Percentiles rank a stretch among this genome's conserved stretches.
phyloP scores from a whole-genome alignment of 2,797 vertebrate species.

The Leptodactylus fallax region DNA sequence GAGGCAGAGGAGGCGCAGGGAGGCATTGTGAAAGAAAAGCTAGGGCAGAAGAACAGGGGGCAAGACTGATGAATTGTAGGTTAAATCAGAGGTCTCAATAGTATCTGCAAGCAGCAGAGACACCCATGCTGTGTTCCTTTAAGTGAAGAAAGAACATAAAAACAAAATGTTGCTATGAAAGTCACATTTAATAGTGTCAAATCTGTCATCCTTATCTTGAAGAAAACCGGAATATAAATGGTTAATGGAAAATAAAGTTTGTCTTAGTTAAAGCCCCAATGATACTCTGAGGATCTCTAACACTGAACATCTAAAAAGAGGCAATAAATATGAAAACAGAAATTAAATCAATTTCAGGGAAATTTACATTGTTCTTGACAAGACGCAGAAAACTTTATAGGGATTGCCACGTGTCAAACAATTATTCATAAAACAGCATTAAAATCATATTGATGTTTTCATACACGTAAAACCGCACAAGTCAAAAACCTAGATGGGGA shows the following conservation, averaged over 20 bases:
- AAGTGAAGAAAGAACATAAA: not conserved
- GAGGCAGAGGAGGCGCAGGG: no score
- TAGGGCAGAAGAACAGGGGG: no score
- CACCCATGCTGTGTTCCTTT: no score
- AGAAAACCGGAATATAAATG: not conserved
- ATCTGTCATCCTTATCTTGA: not conserved
- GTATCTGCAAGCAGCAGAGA: no score
- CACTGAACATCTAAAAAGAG: not conserved
- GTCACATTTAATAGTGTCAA: conserved; percentile 14
- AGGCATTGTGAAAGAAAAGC: no score
- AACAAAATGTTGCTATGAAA: not conserved
- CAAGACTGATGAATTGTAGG: no score
- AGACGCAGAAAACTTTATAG: not conserved
- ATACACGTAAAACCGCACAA: conserved; percentile 33
- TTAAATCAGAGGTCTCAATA: no score
- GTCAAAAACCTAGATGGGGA: not conserved
- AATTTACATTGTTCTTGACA: not conserved
- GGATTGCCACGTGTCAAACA: not conserved
- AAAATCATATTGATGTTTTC: conserved; percentile 36
- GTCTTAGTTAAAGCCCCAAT: not conserved
- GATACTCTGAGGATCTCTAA: not conserved
- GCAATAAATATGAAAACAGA: conserved; percentile 5
- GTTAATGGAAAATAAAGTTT: conserved; percentile 1
- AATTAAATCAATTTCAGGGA: not conserved
- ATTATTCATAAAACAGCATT: conserved; percentile 15